phyloP scores from a whole-genome alignment of 1,140 invertebrate species.

The Triops longicaudatus region DNA sequence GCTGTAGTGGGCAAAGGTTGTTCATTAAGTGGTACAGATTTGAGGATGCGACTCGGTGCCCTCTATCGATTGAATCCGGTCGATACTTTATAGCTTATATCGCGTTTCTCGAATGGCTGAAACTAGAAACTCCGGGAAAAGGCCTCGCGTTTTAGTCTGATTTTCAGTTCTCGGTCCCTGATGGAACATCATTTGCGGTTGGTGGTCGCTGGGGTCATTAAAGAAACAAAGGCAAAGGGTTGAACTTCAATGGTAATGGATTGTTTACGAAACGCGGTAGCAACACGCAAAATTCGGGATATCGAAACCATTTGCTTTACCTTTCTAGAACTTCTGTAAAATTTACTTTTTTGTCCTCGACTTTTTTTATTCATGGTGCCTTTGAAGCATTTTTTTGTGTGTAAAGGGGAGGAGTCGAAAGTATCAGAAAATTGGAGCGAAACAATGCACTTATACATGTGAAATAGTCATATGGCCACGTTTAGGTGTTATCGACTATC shows the following conservation, averaged over 20 bases:
- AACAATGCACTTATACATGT: too few relatives aligned
- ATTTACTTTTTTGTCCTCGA: too few relatives aligned
- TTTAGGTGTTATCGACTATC: too few relatives aligned
- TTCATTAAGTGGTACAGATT: not conserved
- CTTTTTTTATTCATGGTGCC: too few relatives aligned
- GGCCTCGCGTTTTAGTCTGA: not conserved
- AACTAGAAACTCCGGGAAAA: too few relatives aligned
- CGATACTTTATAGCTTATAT: not conserved
- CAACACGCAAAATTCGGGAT: not conserved
- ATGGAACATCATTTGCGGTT: not conserved
- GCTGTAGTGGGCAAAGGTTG: not conserved
- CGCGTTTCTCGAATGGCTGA: too few relatives aligned
- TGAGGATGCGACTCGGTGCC: not conserved
- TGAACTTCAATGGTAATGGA: not conserved
- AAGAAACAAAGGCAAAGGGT: not conserved
- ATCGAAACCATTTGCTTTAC: too few relatives aligned
- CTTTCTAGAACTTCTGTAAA: too few relatives aligned
- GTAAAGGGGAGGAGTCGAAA: too few relatives aligned
- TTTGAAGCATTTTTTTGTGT: too few relatives aligned
- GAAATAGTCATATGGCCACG: too few relatives aligned
- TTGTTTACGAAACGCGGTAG: not conserved
- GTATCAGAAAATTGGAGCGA: too few relatives aligned
- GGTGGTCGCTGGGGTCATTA: not conserved
- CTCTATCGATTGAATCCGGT: not conserved
- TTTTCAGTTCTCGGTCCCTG: not conserved